phyloP scores from a whole-genome alignment of 1,140 invertebrate genomes.

The Agraylea sexmaculata region DNA sequence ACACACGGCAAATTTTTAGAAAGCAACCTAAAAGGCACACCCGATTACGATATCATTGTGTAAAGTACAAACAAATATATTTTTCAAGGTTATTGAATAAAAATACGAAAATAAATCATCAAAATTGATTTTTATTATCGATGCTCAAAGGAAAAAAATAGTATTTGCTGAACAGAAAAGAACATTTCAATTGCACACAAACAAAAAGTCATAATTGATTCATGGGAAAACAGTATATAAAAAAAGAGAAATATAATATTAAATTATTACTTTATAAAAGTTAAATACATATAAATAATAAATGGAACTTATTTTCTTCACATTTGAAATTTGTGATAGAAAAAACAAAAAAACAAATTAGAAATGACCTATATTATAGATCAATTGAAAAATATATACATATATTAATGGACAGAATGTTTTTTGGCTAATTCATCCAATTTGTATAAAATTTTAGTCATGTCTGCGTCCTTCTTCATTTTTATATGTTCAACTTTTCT shows the following conservation, averaged over 20 bases:
- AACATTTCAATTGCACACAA: too few species aligned
- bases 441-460: slow-evolving; percentile 48
- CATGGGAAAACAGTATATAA: too few species aligned
- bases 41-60: slow-evolving; percentile 55
- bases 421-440: slow-evolving; percentile 48
- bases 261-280: too few species aligned
- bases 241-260: too few species aligned
- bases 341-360: slow-evolving; percentile 2
- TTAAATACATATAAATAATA: not conserved
- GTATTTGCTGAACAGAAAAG: too few species aligned
- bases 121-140: slow-evolving; percentile 2
- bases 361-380: not conserved
- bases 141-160: too few species aligned
- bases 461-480: slow-evolving; percentile 52
- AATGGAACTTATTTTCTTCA: not conserved
- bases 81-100: not conserved
- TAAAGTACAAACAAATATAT: slow-evolving; percentile 8
- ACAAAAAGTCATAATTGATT: too few species aligned
- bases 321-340: not conserved
- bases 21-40: slow-evolving; percentile 47
- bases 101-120: not conserved
- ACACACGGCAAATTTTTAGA: slow-evolving; percentile 61
- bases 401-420: slow-evolving; percentile 23
- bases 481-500: slow-evolving; percentile 66
- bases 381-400: not conserved